Conservation (phyloP, 2,888 invertebrate genomes). For the Morpho achilles region DNA sequence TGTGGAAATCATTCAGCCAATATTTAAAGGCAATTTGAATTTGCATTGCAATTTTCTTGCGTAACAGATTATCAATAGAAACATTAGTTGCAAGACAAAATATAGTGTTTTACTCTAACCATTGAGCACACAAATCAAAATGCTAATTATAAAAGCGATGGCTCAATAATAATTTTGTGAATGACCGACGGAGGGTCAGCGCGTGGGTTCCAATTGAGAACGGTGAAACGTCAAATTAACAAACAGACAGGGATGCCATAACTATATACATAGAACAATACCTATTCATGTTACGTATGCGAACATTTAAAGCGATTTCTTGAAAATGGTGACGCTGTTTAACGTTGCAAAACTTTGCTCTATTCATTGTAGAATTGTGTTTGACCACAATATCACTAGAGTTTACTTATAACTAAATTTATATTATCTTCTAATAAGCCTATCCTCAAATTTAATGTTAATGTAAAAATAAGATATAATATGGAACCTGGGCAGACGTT, state of each 20-base stretch:
- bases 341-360: constrained; percentile 9
- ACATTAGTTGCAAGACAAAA: background rate
- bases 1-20: no score
- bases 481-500: no score
- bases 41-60: no score
- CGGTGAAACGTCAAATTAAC: constrained; percentile 65
- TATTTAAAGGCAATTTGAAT: no score
- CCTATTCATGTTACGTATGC: constrained; percentile 10
- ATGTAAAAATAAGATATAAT: no score
- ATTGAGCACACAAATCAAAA: constrained; percentile 6
- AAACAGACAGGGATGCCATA: constrained; percentile 47
- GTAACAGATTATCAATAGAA: no score
- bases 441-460: no score
- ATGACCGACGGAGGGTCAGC: constrained; percentile 57
- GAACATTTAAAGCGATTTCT: constrained; percentile 16
- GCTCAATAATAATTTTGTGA: constrained; percentile 67
- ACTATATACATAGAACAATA: constrained; percentile 18
- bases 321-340: constrained; percentile 7
- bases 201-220: constrained; percentile 72
- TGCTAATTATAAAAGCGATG: constrained; percentile 36
- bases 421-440: no score
- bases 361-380: no score
- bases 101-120: background rate
- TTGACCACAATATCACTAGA: no score
- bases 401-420: no score